These are phyloP conservation scores for Corydoras sp. DNA, from an alignment of 2,113 vertebrate species.

Conservation along the genomic window DNA sequence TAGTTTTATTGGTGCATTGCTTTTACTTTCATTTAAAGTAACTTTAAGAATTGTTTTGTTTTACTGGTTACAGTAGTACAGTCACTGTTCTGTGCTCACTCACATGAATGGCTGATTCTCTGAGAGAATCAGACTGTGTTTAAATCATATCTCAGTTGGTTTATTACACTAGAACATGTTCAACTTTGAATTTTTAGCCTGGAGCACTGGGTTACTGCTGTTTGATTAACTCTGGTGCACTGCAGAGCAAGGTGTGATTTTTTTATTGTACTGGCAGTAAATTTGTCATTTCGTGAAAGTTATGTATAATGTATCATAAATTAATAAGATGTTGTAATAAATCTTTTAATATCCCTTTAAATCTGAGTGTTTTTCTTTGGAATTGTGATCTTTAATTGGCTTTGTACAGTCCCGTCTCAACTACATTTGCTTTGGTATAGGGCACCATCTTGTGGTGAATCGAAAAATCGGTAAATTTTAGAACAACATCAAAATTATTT, in stretches of 20 bases:
- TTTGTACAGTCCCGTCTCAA: no score
- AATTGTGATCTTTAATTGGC: no score
- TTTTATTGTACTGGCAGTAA: slow-evolving; percentile 61
- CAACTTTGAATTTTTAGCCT: slow-evolving; percentile 52
- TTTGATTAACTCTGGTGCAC: slow-evolving; percentile 41
- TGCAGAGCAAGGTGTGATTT: no score
- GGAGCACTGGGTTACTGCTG: slow-evolving; percentile 43
- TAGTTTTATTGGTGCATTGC: slow-evolving; percentile 62
- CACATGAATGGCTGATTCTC: slow-evolving; percentile 93
- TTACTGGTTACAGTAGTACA: slow-evolving; percentile 73
- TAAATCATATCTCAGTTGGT: slow-evolving; percentile 60
- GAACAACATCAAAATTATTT: no score
- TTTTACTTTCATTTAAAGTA: slow-evolving; percentile 43
- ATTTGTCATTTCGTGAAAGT: slow-evolving; percentile 67
- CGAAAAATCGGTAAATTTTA: neutral
- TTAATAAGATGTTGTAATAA: slow-evolving; percentile 72
- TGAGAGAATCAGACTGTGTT: slow-evolving; percentile 90
- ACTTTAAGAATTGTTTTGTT: slow-evolving; percentile 42
- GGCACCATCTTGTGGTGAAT: slow-evolving; percentile 64
- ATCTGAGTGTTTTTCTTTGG: neutral
- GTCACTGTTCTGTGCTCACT: slow-evolving; percentile 82
- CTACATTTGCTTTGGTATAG: slow-evolving; percentile 41
- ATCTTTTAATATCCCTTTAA: slow-evolving; percentile 74
- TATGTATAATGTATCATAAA: slow-evolving; percentile 63
- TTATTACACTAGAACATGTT: slow-evolving; percentile 54